These are phyloP conservation scores for Apaloderma vittatum DNA, from an alignment of 2,113 vertebrate genomes.

Conservation along the genomic window DNA sequence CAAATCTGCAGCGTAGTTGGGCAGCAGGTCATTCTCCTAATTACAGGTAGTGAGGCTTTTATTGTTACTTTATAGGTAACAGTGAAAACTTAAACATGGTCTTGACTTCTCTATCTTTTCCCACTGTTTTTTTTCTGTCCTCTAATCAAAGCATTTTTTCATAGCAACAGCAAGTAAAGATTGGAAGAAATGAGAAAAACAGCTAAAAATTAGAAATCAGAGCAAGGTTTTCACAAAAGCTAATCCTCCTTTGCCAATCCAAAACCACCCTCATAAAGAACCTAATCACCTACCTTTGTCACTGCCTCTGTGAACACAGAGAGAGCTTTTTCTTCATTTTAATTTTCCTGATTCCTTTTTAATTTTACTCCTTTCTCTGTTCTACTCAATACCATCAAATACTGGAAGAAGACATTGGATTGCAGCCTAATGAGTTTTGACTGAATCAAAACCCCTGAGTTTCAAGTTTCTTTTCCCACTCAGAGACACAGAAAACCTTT, in stretches of 20 bases:
- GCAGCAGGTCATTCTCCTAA: not conserved
- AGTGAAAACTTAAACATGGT: not conserved
- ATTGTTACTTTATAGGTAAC: not conserved
- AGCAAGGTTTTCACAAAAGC: not conserved
- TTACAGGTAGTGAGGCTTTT: not conserved
- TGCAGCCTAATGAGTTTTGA: not conserved
- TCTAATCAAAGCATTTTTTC: not conserved
- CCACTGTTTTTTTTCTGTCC: not conserved
- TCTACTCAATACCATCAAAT: not conserved
- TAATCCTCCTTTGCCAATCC: not conserved
- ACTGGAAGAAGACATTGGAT: not conserved
- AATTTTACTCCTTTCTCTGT: not conserved
- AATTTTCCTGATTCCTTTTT: constrained; percentile 1
- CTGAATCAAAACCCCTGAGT: constrained; percentile 6
- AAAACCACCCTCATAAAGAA: not conserved
- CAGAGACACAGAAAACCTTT: not conserved
- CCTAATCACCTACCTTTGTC: constrained; percentile 5
- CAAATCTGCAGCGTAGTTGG: not conserved
- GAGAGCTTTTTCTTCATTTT: not conserved
- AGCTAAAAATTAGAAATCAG: not conserved
- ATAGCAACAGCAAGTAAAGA: not conserved
- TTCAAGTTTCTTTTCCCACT: constrained; percentile 7
- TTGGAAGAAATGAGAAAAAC: not conserved
- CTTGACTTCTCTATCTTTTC: not conserved
- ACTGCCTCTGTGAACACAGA: not conserved